These are phyloP conservation scores for Panurus biarmicus DNA, from an alignment of 2,113 vertebrate genomes.

Conservation along the genomic window DNA sequence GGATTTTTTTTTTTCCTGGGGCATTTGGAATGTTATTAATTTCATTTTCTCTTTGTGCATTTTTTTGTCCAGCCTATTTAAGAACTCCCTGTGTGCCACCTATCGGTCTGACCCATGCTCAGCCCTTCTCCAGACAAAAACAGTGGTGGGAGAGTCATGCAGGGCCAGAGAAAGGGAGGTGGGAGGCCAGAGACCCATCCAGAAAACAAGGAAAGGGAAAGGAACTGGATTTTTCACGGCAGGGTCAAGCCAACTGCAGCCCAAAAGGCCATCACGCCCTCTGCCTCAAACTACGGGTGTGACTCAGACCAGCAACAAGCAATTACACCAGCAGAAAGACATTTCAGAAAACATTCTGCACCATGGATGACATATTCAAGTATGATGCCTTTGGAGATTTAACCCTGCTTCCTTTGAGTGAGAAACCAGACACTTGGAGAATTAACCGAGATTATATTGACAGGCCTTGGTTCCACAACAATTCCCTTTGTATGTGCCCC, in stretches of 20 bases:
- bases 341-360: slow-evolving; percentile 34
- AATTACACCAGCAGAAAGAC: slow-evolving; percentile 48
- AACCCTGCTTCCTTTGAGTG: slow-evolving; percentile 42
- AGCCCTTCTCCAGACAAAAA: neutral
- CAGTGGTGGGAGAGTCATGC: neutral
- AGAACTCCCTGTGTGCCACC: slow-evolving; percentile 35
- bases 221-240: neutral
- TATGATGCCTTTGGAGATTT: slow-evolving; percentile 46
- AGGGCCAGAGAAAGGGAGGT: neutral
- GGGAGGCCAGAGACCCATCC: neutral
- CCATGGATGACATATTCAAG: slow-evolving; percentile 13
- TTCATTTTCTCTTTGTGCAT: neutral
- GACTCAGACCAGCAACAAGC: neutral
- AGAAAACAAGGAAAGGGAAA: slow-evolving; percentile 14
- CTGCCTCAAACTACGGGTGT: neutral
- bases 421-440: slow-evolving; percentile 39
- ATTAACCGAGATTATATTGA: slow-evolving; percentile 38
- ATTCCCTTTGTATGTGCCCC: slow-evolving; percentile 58
- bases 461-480: slow-evolving; percentile 71
- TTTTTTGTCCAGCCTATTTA: neutral
- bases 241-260: neutral
- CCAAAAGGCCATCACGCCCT: neutral
- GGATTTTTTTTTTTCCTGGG: neutral
- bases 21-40: neutral
- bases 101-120: neutral